A percentile compares a stretch with the other conserved stretches of the same genome.
phyloP scores from a whole-genome alignment of 2,888 invertebrate genomes.

The Polydrusus cervinus region DNA sequence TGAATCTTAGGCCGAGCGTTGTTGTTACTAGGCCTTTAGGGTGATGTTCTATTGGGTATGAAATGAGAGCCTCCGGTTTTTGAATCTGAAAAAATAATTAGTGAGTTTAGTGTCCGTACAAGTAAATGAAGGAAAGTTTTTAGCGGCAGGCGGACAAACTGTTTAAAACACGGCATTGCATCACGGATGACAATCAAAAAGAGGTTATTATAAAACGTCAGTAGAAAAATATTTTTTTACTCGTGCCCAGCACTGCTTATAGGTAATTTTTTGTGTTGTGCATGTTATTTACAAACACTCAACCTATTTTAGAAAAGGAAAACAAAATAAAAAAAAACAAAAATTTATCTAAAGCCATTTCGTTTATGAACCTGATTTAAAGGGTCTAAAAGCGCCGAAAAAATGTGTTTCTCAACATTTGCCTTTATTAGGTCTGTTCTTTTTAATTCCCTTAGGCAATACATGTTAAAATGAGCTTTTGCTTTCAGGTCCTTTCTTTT shows the following conservation, averaged over 20 bases:
- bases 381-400: constrained; percentile 5
- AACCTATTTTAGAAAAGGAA: neutral
- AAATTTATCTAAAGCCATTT: neutral
- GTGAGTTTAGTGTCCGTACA: too few species aligned
- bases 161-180: too few species aligned
- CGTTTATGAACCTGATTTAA: constrained; percentile 13
- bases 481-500: neutral
- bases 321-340: neutral
- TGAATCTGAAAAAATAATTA: constrained; percentile 54
- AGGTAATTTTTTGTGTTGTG: too few species aligned
- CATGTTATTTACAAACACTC: too few species aligned
- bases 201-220: too few species aligned
- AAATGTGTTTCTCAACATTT: constrained; percentile 18
- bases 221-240: too few species aligned
- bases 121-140: too few species aligned
- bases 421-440: constrained; percentile 25
- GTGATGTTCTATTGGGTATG: constrained; percentile 74
- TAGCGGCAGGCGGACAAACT: too few species aligned
- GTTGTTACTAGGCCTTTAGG: constrained; percentile 76
- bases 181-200: too few species aligned
- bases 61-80: constrained; percentile 70
- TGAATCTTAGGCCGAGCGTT: constrained; percentile 75
- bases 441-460: constrained; percentile 8
- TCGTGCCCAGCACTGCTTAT: too few species aligned
- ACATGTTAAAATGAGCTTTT: constrained; percentile 22